Evolutionary conservation across 2,113 vertebrate genomes (phyloP), one percentile per base, ranked within the genome.

Genomic region (Hylia prasina): DNA sequence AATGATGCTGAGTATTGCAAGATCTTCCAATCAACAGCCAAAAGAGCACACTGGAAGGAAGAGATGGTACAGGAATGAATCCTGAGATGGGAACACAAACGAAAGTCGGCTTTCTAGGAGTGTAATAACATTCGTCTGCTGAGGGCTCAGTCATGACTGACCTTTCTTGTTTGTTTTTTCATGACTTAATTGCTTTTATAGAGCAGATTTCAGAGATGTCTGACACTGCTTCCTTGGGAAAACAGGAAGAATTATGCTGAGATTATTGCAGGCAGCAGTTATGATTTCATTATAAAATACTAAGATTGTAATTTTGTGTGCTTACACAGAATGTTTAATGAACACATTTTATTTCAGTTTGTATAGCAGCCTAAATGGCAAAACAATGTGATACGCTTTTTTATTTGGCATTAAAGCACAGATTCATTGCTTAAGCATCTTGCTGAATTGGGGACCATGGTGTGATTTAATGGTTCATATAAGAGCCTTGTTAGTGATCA

Each of bases 261-360:
- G 70, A 28, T 94, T 94, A 70, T 68, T 96, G 72, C 56, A 95
- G 53, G 44, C 58, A 75, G 56, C 0, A 1, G 48, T 94, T 94
- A 78, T 83, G 82, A 92, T 95, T 96, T 94, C 92, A 93, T 96
- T 93, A 86, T 48, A 94, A 72, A 89, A 89, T 80, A 78, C 76
- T 82, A 56, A 83, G 64, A 81, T 39, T 66, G 85, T 77, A 70
- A 94, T 96, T 96, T 91, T 1, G 3, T 88, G 72, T 86, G 88
- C 82, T 97, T 92, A 86, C 51, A 86, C 40, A 64, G 69, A 80
- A 71, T 73, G 42, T 94, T 95, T 93, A 94, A 91, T 90, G 84
- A 56, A 58, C 68, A 66, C 37, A 96, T 85, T 92, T 95, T 95
- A 93, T 90, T 90, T 96, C 85, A 56, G 76, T 88, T 94, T 92